These are phyloP conservation scores for Spodoptera picta DNA, from an alignment of 2,888 invertebrate species.

Conservation along the genomic window DNA sequence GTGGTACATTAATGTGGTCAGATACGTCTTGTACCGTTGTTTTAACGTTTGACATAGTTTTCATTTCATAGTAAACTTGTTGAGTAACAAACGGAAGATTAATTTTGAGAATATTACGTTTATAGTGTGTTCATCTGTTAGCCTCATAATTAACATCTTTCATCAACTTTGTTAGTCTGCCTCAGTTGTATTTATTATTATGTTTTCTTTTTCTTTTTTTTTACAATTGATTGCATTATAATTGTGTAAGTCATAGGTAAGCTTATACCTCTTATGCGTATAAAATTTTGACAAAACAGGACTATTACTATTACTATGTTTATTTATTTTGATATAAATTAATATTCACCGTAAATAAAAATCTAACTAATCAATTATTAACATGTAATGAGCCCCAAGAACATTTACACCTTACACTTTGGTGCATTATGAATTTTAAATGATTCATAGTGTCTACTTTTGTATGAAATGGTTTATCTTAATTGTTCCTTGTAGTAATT, in stretches of 20 bases:
- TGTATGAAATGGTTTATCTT: conserved; percentile 76
- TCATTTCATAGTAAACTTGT: conserved; percentile 40
- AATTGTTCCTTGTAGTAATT: conserved; percentile 69
- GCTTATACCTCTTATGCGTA: too few relatives aligned
- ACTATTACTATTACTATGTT: too few relatives aligned
- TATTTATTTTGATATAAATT: too few relatives aligned
- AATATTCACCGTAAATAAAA: too few relatives aligned
- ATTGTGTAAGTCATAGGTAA: too few relatives aligned
- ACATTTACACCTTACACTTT: too few relatives aligned
- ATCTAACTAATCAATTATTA: too few relatives aligned
- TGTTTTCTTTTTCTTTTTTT: neutral
- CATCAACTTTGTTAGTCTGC: conserved; percentile 6
- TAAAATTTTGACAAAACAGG: too few relatives aligned
- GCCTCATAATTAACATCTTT: conserved; percentile 14
- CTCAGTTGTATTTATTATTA: neutral
- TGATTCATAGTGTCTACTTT: conserved; percentile 69
- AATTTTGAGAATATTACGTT: conserved; percentile 28
- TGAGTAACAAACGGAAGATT: conserved; percentile 21
- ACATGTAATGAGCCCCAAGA: neutral
- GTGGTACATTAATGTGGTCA: conserved; percentile 55
- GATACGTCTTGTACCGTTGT: conserved; percentile 56
- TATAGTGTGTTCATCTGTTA: conserved; percentile 14
- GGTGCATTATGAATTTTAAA: conserved; percentile 77
- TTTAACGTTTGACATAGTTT: conserved; percentile 46
- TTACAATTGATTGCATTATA: too few relatives aligned